Evolutionary conservation across 2,113 vertebrate species (phyloP), one percentile per base, ranked within the genome.

Genomic region (cattle (Bos taurus)): DNA sequence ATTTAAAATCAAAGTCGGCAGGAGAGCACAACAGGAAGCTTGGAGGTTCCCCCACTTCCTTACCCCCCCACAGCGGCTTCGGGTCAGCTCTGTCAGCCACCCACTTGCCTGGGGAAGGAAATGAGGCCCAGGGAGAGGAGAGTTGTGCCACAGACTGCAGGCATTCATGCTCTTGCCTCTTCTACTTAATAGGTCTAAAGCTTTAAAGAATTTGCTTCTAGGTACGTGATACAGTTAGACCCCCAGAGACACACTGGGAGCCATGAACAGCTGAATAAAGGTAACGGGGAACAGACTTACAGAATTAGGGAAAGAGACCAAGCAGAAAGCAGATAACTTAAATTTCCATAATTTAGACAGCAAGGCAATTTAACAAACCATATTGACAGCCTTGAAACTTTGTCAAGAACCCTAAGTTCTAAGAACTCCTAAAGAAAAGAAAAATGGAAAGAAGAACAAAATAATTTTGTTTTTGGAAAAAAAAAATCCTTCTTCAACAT

Each of bases 21-120:
- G 43, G n/a, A 19, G 19, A n/a, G 9, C 50, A 16, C 14, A 91
- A 19, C 9, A 6, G 54, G 86, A 91, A 25, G 6, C 14, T 2
- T 3, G 2, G n/a, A 25, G 11, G 40, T 0, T 1, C 2, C 5
- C 14, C 19, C 46, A 5, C 2, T 4, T 14, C 77, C 19, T 71
- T 30, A 0, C 40, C 2, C 0, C 14, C 36, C n/a, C 36, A 12
- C 1, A 1, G 28, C 26, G 5, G 30, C 43, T 30, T 3, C 6
- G 19, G 4, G 19, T 50, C 50, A 33, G 21, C n/a, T 48, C 19
- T 74, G 6, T 6, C 28, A 28, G 23, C 19, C 30, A 23, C 33
- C 7, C 1, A 0, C 6, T 19, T 10, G 28, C 33, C n/a, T 25
- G 13, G 25, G n/a, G 48, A 43, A 52, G 21, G 40, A 89, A 4